A percentile compares a stretch with the other conserved stretches of the same genome.
phyloP scores from a whole-genome alignment of 2,888 invertebrate genomes.

The Operophtera brumata region DNA sequence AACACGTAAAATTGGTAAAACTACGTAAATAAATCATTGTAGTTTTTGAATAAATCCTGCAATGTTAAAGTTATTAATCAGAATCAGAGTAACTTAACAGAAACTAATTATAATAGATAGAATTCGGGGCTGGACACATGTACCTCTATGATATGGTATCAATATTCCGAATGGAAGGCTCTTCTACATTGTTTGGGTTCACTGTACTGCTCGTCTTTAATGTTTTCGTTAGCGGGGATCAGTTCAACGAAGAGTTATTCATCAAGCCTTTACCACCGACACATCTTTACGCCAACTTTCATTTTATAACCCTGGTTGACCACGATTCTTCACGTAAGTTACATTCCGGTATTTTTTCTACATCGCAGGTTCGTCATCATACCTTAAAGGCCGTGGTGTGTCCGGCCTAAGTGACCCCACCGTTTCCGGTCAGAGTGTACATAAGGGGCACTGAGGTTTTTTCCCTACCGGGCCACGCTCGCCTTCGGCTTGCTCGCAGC shows the following conservation, averaged over 20 bases:
- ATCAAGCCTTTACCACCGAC: conserved; percentile 91
- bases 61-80: no score
- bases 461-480: no score
- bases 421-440: no score
- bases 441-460: no score
- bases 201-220: conserved; percentile 29
- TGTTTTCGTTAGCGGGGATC: conserved; percentile 74
- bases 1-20: not conserved
- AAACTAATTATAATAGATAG: not conserved
- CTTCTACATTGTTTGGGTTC: conserved; percentile 22
- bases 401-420: no score
- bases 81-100: no score
- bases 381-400: no score
- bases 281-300: conserved; percentile 94
- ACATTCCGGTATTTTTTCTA: not conserved
- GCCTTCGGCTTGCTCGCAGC: no score
- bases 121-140: not conserved
- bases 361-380: not conserved
- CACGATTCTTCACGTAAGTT: conserved; percentile 82
- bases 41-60: no score
- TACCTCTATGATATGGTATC: not conserved
- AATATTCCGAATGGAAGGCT: conserved; percentile 28
- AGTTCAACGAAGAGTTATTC: conserved; percentile 92
- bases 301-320: conserved; percentile 91
- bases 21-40: not conserved